Conservation (phyloP, 2,888 invertebrate genomes). For the Rhamphomyia laevipes region DNA sequence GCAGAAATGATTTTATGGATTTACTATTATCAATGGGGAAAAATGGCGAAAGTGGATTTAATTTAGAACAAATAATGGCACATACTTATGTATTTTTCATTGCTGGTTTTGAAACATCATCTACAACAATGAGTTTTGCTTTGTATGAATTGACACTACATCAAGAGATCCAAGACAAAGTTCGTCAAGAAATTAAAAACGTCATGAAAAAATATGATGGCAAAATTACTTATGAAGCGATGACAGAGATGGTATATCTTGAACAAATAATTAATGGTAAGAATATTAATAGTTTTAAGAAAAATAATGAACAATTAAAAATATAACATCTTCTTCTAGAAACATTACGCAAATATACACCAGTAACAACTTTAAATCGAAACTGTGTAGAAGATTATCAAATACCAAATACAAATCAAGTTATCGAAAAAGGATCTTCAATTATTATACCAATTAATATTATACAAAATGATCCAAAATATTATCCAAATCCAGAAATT, state of each 20-base stretch:
- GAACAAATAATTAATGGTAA: conserved; percentile 40
- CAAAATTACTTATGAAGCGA: conserved; percentile 37
- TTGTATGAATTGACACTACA: conserved; percentile 41
- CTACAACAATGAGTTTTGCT: conserved; percentile 39
- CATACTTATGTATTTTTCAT: conserved; percentile 44
- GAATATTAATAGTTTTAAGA: not conserved
- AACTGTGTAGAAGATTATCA: conserved; percentile 39
- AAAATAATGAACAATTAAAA: not conserved
- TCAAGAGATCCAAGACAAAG: conserved; percentile 36
- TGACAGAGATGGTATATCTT: conserved; percentile 40
- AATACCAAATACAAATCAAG: conserved; percentile 38
- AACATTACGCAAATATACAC: conserved; percentile 42
- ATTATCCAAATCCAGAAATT: conserved; percentile 43
- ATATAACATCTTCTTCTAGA: too few relatives aligned
- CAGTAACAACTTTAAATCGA: conserved; percentile 38
- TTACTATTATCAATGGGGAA: conserved; percentile 42
- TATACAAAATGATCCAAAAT: conserved; percentile 43
- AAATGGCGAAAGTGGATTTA: conserved; percentile 24
- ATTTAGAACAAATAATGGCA: conserved; percentile 40
- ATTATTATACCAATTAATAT: conserved; percentile 29
- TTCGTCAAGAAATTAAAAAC: conserved; percentile 36
- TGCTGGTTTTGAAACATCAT: conserved; percentile 46
- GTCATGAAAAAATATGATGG: conserved; percentile 28
- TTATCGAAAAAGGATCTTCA: conserved; percentile 36
- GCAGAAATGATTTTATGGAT: conserved; percentile 45